Conservation (phyloP, 1,140 invertebrate genomes). For the Aplysia californica region DNA sequence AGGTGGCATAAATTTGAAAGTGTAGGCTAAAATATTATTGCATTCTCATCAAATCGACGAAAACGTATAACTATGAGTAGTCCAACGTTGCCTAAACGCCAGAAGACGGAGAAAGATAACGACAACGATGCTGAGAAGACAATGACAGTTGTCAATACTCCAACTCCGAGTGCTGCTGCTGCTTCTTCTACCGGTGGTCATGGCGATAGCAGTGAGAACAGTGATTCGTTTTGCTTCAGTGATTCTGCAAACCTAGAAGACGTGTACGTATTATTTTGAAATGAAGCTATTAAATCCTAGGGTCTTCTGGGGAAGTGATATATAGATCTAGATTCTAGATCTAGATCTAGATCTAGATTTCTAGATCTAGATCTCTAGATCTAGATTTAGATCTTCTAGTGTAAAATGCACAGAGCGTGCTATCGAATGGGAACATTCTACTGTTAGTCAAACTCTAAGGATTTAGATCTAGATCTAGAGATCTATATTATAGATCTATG, state of each 20-base stretch:
- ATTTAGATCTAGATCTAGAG: no score
- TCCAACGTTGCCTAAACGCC: no score
- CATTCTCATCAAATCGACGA: background rate
- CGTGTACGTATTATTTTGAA: background rate
- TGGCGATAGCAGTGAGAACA: background rate
- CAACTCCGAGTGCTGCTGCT: background rate
- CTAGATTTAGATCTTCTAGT: no score
- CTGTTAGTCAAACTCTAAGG: background rate
- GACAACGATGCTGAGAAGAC: background rate
- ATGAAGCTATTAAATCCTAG: background rate
- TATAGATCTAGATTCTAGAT: no score
- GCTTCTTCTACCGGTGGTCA: background rate
- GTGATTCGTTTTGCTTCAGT: conserved; percentile 10
- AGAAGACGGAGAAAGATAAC: background rate
- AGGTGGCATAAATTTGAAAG: background rate
- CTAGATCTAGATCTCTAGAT: no score
- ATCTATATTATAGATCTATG: background rate
- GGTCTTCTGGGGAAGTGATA: background rate
- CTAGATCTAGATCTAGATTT: no score
- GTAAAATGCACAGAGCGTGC: no score
- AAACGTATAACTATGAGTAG: background rate
- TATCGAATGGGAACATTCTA: background rate
- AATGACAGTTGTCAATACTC: background rate
- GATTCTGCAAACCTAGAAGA: background rate
- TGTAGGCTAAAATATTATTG: background rate